phyloP scores from a whole-genome alignment of 1,140 invertebrate species.

The Pantala flavescens region DNA sequence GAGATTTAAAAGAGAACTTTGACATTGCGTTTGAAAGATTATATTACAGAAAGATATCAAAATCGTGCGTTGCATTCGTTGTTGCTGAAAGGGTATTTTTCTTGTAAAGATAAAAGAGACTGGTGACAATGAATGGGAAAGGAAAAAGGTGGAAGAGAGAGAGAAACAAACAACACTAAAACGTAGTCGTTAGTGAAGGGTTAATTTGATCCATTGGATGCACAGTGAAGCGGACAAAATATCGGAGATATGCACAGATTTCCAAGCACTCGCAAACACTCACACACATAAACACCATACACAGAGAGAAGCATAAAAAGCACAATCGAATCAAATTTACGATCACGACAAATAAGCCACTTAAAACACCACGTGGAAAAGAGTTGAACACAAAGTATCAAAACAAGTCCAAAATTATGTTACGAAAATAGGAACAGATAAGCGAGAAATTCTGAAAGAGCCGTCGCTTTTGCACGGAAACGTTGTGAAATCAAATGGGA shows the following conservation, averaged over 20 bases:
- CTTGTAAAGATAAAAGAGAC: too few species aligned
- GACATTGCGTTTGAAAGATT: too few species aligned
- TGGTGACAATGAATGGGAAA: background rate
- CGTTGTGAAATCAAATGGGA: too few species aligned
- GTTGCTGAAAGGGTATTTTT: too few species aligned
- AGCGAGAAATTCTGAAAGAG: too few species aligned
- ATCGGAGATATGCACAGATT: background rate
- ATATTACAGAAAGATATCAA: too few species aligned
- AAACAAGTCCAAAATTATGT: too few species aligned
- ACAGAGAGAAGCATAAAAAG: background rate
- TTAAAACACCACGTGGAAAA: background rate
- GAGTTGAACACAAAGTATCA: too few species aligned
- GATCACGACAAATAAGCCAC: constrained; percentile 4
- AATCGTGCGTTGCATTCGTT: too few species aligned
- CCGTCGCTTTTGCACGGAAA: too few species aligned
- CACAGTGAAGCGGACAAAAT: background rate
- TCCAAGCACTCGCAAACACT: background rate
- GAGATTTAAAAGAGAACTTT: too few species aligned
- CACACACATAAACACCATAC: background rate
- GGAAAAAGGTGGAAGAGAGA: background rate
- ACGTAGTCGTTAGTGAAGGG: background rate
- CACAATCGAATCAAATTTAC: background rate
- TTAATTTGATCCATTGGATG: background rate
- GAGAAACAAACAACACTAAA: background rate
- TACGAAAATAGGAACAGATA: too few species aligned